These are phyloP conservation scores for Apteryx mantelli DNA, from an alignment of 2,113 vertebrate species.

Conservation along the genomic window DNA sequence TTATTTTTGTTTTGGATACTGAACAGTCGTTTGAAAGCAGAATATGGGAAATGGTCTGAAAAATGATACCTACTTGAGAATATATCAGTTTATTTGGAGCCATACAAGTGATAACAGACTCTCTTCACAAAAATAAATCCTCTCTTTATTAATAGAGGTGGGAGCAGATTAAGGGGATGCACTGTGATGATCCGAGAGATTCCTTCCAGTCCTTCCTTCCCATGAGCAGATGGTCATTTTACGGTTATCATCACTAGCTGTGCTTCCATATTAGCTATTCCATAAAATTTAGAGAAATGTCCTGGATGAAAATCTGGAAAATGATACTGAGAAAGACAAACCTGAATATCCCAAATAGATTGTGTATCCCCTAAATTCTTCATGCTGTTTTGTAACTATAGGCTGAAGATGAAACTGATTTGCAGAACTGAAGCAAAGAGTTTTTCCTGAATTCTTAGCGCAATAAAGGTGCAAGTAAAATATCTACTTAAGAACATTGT, in stretches of 20 bases:
- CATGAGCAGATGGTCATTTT: neutral
- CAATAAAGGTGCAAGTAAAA: neutral
- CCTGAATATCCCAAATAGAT: neutral
- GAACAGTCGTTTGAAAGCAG: neutral
- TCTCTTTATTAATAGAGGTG: neutral
- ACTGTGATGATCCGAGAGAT: neutral
- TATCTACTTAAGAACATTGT: neutral
- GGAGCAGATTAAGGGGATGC: neutral
- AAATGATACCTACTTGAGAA: neutral
- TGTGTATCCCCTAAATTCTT: neutral
- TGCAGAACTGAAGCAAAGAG: neutral
- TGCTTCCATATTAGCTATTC: neutral
- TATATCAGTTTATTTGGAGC: neutral
- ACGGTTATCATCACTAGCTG: neutral
- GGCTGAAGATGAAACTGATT: neutral
- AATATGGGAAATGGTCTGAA: neutral
- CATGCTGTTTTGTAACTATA: neutral
- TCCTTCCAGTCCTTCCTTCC: neutral
- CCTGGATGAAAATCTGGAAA: neutral
- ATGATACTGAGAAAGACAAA: neutral
- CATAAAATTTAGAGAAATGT: neutral
- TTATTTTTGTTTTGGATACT: neutral
- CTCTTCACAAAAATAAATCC: neutral
- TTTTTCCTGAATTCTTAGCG: neutral
- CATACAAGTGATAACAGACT: neutral